Conservation (phyloP, 2,113 vertebrate genomes). For the Turnix velox region DNA sequence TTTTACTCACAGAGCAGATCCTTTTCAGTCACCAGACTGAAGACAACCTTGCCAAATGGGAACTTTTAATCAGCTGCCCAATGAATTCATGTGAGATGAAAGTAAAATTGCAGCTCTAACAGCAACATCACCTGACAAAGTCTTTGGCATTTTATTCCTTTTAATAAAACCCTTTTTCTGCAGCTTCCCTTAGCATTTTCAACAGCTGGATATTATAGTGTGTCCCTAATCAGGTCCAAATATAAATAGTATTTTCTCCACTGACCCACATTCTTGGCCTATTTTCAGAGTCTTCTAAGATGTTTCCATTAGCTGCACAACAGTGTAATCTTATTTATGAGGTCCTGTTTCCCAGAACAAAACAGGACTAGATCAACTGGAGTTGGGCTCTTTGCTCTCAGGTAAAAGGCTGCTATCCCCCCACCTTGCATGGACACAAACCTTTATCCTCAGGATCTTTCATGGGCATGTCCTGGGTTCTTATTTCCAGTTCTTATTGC, state of each 20-base stretch:
- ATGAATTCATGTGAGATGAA: not conserved
- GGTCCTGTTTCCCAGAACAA: slow-evolving; percentile 10
- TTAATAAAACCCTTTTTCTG: not conserved
- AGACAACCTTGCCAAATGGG: not conserved
- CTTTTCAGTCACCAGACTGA: not conserved
- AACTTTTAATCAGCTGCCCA: not conserved
- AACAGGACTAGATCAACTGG: not conserved
- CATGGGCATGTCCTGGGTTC: not conserved
- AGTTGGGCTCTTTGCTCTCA: not conserved
- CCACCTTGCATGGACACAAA: not conserved
- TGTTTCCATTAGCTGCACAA: slow-evolving; percentile 18
- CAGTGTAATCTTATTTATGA: slow-evolving; percentile 44
- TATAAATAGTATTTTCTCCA: slow-evolving; percentile 40
- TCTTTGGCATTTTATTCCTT: not conserved
- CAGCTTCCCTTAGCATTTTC: not conserved
- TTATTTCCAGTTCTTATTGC: not conserved
- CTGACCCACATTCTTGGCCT: slow-evolving; percentile 57
- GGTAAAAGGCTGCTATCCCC: not conserved
- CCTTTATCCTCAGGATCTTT: not conserved
- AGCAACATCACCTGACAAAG: not conserved
- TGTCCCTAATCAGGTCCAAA: slow-evolving; percentile 18
- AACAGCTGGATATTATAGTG: slow-evolving; percentile 41
- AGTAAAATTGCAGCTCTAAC: not conserved
- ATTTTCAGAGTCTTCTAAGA: slow-evolving; percentile 38
- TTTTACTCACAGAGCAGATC: not conserved